These are phyloP conservation scores for Mastomys coucha DNA, from an alignment of 2,113 vertebrate genomes.

Conservation along the genomic window DNA sequence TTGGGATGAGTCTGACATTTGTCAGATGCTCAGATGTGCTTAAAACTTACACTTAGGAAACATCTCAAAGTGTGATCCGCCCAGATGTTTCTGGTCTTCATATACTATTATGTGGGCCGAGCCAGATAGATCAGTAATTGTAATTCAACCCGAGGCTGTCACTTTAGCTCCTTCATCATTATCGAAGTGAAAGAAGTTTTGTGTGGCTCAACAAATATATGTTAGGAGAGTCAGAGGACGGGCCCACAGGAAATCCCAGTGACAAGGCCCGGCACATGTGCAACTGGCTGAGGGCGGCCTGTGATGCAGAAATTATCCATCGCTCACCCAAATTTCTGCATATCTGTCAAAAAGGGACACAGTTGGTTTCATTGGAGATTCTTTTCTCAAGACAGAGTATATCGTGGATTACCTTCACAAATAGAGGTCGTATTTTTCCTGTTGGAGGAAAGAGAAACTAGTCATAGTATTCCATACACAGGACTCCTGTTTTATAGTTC, in stretches of 20 bases:
- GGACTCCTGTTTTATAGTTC: not conserved
- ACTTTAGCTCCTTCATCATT: not conserved
- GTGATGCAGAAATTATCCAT: not conserved
- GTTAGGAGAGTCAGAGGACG: not conserved
- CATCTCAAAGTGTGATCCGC: conserved; percentile 8
- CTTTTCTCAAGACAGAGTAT: not conserved
- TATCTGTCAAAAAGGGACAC: not conserved
- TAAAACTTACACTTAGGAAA: conserved; percentile 15
- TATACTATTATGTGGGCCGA: not conserved
- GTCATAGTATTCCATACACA: not conserved
- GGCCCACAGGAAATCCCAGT: not conserved
- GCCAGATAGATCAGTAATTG: not conserved
- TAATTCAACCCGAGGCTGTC: not conserved
- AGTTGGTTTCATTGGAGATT: not conserved
- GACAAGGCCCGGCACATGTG: too few species aligned
- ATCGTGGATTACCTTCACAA: not conserved
- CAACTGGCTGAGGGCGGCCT: not conserved
- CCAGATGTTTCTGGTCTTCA: not conserved
- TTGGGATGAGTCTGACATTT: not conserved
- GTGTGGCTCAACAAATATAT: not conserved
- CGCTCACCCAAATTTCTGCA: not conserved
- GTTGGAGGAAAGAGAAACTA: not conserved
- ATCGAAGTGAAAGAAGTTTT: not conserved
- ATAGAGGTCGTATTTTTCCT: not conserved
- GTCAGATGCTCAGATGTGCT: not conserved